Evolutionary conservation across 1,140 invertebrate genomes (phyloP).

Genomic region (Triops longicaudatus): DNA sequence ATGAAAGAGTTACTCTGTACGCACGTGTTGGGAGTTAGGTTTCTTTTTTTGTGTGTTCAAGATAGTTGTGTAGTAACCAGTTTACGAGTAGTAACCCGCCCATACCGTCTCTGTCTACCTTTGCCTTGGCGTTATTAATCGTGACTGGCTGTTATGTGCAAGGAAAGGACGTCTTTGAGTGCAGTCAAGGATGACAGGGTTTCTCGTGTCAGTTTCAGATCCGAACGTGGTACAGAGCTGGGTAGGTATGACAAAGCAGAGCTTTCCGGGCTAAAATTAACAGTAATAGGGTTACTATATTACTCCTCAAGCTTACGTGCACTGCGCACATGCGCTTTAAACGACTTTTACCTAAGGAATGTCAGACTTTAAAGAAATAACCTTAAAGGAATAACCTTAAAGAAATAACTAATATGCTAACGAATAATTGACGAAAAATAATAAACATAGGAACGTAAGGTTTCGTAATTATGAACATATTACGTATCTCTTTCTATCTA

Average conservation of each 20-base stretch:
- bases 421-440: no score
- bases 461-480: no score
- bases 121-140: conserved; percentile 5
- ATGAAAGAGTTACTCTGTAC: neutral
- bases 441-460: no score
- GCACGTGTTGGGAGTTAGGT: neutral
- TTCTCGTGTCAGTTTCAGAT: neutral
- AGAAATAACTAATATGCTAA: no score
- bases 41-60: neutral
- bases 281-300: neutral
- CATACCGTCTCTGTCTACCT: neutral
- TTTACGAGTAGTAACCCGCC: neutral
- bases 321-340: neutral
- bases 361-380: neutral
- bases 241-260: neutral
- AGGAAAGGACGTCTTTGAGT: neutral
- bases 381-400: no score
- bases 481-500: no score
- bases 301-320: neutral
- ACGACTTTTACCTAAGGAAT: neutral
- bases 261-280: neutral
- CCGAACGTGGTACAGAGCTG: neutral
- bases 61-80: neutral
- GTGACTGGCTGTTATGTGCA: neutral
- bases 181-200: neutral